A percentile compares a stretch with the other conserved stretches of the same genome.
Conservation (phyloP, 2,888 invertebrate species). For the Drosophila birchii region DNA sequence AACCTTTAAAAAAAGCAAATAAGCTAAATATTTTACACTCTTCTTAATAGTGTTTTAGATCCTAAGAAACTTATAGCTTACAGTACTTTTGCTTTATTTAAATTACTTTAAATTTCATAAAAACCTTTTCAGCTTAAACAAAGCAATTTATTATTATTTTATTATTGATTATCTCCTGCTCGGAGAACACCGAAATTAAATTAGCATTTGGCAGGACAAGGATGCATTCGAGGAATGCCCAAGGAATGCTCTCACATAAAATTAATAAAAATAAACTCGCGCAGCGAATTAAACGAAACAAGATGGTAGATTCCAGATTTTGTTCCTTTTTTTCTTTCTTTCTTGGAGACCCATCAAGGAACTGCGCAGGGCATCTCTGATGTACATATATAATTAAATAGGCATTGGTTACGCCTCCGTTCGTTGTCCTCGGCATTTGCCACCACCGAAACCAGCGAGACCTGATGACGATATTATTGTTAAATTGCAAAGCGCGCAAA, state of each 20-base stretch:
- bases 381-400: conserved; percentile 60
- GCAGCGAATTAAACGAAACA: conserved; percentile 13
- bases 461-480: conserved; percentile 80
- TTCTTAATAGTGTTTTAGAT: no score
- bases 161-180: neutral
- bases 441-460: conserved; percentile 38
- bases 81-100: neutral
- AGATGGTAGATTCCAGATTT: conserved; percentile 17
- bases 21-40: neutral
- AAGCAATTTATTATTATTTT: neutral
- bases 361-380: conserved; percentile 23
- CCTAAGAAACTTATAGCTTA: neutral
- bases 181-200: neutral
- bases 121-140: neutral
- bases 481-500: conserved; percentile 80
- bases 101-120: neutral
- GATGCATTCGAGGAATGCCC: neutral
- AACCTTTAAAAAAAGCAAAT: neutral
- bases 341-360: conserved; percentile 8
- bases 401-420: conserved; percentile 60
- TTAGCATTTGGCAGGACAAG: neutral
- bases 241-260: neutral
- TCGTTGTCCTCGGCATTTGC: conserved; percentile 3
- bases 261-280: neutral
- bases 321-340: neutral